phyloP scores from a whole-genome alignment of 2,797 vertebrate genomes.

The Hypotaenidia okinawae region DNA sequence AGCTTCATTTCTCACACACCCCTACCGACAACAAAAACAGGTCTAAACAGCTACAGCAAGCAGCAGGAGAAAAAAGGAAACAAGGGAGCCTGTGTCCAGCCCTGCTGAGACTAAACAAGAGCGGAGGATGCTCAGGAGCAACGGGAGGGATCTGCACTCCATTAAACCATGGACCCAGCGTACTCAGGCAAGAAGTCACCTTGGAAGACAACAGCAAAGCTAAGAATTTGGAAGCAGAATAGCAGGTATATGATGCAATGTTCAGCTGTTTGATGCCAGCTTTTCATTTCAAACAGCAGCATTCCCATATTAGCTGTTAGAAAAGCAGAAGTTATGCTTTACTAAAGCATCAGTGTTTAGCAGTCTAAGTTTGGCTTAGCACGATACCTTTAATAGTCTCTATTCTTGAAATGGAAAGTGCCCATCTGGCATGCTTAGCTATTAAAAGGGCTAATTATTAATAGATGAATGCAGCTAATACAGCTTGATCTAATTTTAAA shows the following conservation, averaged over 20 bases:
- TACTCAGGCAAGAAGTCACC: neutral
- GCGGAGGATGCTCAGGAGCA: neutral
- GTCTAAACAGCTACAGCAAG: neutral
- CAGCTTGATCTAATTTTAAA: neutral
- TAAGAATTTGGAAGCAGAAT: neutral
- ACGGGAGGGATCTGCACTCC: neutral
- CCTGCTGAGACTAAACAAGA: neutral
- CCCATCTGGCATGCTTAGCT: neutral
- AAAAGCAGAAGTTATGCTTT: neutral
- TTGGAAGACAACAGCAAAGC: neutral
- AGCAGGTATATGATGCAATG: fast-evolving
- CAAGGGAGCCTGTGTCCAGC: neutral
- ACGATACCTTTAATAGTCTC: fast-evolving
- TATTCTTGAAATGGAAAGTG: neutral
- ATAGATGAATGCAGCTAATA: neutral
- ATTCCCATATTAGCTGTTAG: fast-evolving
- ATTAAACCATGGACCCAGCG: fast-evolving
- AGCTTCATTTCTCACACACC: neutral
- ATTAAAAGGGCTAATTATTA: neutral
- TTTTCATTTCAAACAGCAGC: neutral
- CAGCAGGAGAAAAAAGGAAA: neutral
- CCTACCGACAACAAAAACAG: fast-evolving
- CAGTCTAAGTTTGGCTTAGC: neutral
- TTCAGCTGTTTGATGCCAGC: neutral
- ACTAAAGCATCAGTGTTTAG: neutral